A percentile compares a stretch with the other conserved stretches of the same genome.
Evolutionary conservation across 2,888 invertebrate genomes (phyloP).

Genomic region (Cheilosia soror): DNA sequence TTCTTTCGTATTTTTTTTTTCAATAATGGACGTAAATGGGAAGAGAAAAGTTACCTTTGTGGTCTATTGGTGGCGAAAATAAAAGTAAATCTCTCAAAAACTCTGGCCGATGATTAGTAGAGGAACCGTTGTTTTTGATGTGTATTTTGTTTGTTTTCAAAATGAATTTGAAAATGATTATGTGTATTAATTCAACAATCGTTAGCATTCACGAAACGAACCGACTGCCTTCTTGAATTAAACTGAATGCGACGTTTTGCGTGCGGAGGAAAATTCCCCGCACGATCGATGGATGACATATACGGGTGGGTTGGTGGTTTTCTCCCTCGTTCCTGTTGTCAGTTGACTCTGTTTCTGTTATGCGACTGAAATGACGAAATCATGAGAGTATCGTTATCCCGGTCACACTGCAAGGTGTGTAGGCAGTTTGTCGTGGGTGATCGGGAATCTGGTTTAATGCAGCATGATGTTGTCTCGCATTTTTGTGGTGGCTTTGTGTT

Average conservation of each 20-base stretch:
- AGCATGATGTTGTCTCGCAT: conserved; percentile 32
- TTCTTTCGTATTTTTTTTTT: not conserved
- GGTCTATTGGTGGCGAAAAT: conserved; percentile 1
- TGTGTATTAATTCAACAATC: conserved; percentile 66
- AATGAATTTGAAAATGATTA: conserved; percentile 28
- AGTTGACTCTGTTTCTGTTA: conserved; percentile 10
- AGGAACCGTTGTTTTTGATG: conserved; percentile 18
- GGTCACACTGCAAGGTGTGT: conserved; percentile 24
- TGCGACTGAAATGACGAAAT: not conserved
- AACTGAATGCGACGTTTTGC: conserved; percentile 53
- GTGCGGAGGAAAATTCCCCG: conserved; percentile 35
- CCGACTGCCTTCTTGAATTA: conserved; percentile 68
- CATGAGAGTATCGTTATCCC: conserved; percentile 5
- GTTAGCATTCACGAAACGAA: conserved; percentile 65
- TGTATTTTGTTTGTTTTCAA: conserved; percentile 41
- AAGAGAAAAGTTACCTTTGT: conserved; percentile 53
- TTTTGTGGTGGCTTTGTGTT: conserved; percentile 1
- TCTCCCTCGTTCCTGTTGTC: conserved; percentile 20
- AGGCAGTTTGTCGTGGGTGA: conserved; percentile 63
- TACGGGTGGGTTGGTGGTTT: conserved; percentile 31
- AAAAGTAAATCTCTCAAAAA: conserved; percentile 12
- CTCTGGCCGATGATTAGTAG: conserved; percentile 19
- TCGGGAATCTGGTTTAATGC: conserved; percentile 27
- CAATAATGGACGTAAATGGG: conserved; percentile 26
- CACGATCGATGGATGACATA: conserved; percentile 30